Base-by-base conservation (phyloP, 2,888 invertebrate species). In the Cecidostiba fungosa region DNA sequence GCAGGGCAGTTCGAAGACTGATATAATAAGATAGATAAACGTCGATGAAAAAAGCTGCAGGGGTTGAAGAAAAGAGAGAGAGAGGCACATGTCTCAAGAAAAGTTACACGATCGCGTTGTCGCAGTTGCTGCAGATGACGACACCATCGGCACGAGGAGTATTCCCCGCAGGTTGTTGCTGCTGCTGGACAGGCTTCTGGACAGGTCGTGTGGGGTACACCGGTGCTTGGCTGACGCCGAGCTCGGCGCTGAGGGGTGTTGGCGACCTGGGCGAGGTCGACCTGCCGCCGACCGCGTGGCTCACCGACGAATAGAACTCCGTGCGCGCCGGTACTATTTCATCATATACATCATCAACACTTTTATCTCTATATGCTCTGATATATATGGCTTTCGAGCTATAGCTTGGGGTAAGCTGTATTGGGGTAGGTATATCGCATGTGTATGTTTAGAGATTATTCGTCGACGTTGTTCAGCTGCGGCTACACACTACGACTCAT, bases 111-210 rank as follows among this genome's bases (percentile, higher is more conserved):
- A 98, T 97, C 92, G 96, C 95, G 94, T 96, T 95, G 94, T 97
- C 97, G 95, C 98, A 98, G 92, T 97, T 97, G 92, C 96, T 96
- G 95, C 98, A 98, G 94, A 95, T 94, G 94, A 95, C 94, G 47
- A 23, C 47, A n/a, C 83, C 85, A 6, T 85, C 82, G 26, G 74
- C 32, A 16, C 26, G 76, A 26, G 50, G 92, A 66, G 89, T 88
- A 87, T 87, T 50, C 8, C 36, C n/a, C 10, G 50, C 54, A 10
- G 29, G 39, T 26, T 59, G 66, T 32, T 66, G 83, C 50, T 66
- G 74, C 39, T 76, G 79, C 32, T 29, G 74, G 81, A 39, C 39
- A 0, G 6, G 77, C 26, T 16, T 43, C 47, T n/a, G 54, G 59
- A 6, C 29, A 12, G 32, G 19, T 19, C 54, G 54, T 8, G 5